A percentile compares a stretch with the other conserved stretches of the same genome.
These are phyloP conservation scores for Andrena haemorrhoa DNA, from an alignment of 2,888 invertebrate species.

Conservation along the genomic window DNA sequence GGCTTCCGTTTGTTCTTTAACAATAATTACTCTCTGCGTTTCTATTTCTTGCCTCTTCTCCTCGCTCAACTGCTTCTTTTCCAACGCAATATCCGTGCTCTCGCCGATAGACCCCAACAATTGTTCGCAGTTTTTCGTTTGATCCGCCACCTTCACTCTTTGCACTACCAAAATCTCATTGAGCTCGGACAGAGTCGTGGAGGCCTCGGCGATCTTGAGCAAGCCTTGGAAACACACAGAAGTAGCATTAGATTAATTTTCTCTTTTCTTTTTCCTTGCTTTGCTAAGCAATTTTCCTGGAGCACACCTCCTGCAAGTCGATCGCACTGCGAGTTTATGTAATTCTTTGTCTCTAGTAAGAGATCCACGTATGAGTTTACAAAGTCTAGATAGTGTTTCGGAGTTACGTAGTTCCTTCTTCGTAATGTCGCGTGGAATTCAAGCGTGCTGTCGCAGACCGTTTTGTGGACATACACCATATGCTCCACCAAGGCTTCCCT, in stretches of 20 bases:
- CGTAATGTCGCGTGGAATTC: constrained; percentile 91
- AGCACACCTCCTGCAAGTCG: constrained; percentile 78
- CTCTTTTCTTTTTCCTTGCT: background rate
- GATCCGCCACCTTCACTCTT: constrained; percentile 92
- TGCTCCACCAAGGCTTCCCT: constrained; percentile 92
- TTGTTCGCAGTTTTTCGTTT: constrained; percentile 92
- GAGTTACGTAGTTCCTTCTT: constrained; percentile 95
- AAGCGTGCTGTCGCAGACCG: constrained; percentile 89
- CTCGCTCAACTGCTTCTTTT: constrained; percentile 92
- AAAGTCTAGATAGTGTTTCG: constrained; percentile 96
- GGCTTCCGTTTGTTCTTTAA: constrained; percentile 93
- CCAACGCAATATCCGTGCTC: constrained; percentile 89
- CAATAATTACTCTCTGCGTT: constrained; percentile 92
- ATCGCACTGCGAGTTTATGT: constrained; percentile 84
- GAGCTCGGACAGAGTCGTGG: constrained; percentile 91
- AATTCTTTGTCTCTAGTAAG: constrained; percentile 89
- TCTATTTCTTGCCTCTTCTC: constrained; percentile 93
- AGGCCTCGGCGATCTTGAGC: constrained; percentile 95
- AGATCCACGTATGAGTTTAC: constrained; percentile 92
- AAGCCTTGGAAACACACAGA: constrained; percentile 80
- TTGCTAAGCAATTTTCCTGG: background rate
- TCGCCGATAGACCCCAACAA: constrained; percentile 91
- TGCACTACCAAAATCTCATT: constrained; percentile 93
- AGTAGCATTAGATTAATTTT: background rate
- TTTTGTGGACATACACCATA: constrained; percentile 94